Base-by-base conservation (phyloP, 2,888 invertebrate genomes). In the Copidosoma aretas region DNA sequence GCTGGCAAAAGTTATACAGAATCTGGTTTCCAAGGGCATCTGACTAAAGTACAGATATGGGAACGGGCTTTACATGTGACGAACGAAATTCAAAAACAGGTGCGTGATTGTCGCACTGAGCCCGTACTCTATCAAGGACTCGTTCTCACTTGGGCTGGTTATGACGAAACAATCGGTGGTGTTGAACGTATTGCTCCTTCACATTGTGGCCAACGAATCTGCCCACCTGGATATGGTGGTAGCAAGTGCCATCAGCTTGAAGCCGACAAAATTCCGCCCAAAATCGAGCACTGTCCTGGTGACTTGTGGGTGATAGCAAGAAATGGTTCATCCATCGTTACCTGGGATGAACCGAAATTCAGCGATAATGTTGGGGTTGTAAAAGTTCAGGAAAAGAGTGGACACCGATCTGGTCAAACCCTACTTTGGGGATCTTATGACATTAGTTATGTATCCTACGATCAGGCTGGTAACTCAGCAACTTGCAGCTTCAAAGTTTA, bases 41-140 rank as follows among this genome's bases (percentile, higher is more conserved):
- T 98, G 52, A 96, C 95, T 12, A 94, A 97, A 84, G 93, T 96
- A 43, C 96, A 97, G 86, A 90, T 97, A 68, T 98, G 97, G 97
- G 92, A 92, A 76, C 88, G 95, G 57, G 93, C 95, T 51, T 86
- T 97, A 0, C 96, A 97, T 80, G 92, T 95, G 21, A 94, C 95
- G 5, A 93, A 93, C 70, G 96, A 96, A 84, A 91, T 97, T 73
- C 96, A 97, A 77, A 94, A 94, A 81, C 95, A 96, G 88, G 95
- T 95, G 0, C 89, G 95, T 32, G 95, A 95, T 78, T 97, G 96
- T 80, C 90, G 95, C 77, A 94, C 94, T 4, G 95, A 96, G 77
- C 95, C 96, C 1, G 95, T 96, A 0, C 86, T 97, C 4, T 95
- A 94, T 83, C 90, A 90, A 77, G 93, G 92, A 3, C 86, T 98